phyloP scores from a whole-genome alignment of 2,797 vertebrate species.

The Neostethus bicornis region DNA sequence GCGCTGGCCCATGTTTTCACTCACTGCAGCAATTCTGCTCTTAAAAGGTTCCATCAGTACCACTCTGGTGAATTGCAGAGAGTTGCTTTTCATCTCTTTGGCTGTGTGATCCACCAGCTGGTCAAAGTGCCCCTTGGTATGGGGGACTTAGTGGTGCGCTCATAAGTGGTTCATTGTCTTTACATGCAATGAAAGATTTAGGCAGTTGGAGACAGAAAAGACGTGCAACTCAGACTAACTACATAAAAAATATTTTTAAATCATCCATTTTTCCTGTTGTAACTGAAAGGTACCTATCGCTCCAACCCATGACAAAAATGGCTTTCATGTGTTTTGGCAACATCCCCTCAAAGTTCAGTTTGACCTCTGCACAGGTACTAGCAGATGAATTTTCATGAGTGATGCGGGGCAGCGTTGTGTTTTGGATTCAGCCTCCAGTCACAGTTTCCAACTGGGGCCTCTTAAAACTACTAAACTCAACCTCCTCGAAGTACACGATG shows the following conservation, averaged over 20 bases:
- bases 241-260: conserved; percentile 29
- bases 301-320: conserved; percentile 53
- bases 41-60: conserved; percentile 87
- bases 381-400: conserved; percentile 79
- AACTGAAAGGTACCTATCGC: conserved; percentile 58
- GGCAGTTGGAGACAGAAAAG: conserved; percentile 26
- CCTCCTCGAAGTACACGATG: conserved; percentile 67
- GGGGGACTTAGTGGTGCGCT: conserved; percentile 50
- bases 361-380: conserved; percentile 77
- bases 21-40: conserved; percentile 78
- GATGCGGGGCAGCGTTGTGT: conserved; percentile 33
- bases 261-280: conserved; percentile 39
- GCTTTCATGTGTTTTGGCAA: conserved; percentile 74
- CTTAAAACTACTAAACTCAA: conserved; percentile 73
- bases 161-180: conserved; percentile 64
- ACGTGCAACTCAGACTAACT: neutral
- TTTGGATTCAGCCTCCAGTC: conserved; percentile 69
- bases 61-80: conserved; percentile 76
- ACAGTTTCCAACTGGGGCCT: conserved; percentile 72
- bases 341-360: conserved; percentile 64
- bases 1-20: conserved; percentile 81
- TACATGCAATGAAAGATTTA: conserved; percentile 28
- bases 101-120: conserved; percentile 78
- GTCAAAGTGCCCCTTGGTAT: conserved; percentile 55
- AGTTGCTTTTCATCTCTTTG: conserved; percentile 81